Conservation (phyloP, 2,113 vertebrate genomes). For the Barbus barbus region DNA sequence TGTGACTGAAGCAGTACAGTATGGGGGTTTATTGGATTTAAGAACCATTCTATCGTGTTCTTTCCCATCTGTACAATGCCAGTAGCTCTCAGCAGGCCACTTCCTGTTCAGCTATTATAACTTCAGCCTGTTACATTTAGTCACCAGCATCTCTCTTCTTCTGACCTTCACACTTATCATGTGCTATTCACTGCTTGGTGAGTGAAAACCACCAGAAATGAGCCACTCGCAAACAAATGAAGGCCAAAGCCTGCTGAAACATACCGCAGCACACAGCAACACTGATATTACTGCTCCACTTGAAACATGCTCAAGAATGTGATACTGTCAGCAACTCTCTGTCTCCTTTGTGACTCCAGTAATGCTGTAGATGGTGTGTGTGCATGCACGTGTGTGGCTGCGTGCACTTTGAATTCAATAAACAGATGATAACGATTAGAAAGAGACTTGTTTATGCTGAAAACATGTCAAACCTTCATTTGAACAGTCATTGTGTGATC, state of each 20-base stretch:
- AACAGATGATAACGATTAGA: conserved; percentile 42
- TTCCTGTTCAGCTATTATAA: conserved; percentile 19
- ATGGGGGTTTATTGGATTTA: not conserved
- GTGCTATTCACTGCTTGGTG: conserved; percentile 6
- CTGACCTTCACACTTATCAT: conserved; percentile 30
- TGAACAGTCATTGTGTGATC: conserved; percentile 40
- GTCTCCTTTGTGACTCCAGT: conserved; percentile 47
- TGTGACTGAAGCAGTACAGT: not conserved
- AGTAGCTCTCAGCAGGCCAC: conserved; percentile 14
- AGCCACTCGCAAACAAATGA: conserved; percentile 31
- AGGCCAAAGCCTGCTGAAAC: conserved; percentile 27
- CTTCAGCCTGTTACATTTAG: not conserved
- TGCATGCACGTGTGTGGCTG: conserved; percentile 45
- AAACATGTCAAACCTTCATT: not conserved
- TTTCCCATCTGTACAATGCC: not conserved
- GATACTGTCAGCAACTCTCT: conserved; percentile 46
- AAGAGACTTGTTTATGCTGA: not conserved
- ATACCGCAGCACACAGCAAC: conserved; percentile 2
- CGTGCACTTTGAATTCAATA: conserved; percentile 49
- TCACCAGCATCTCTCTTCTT: conserved; percentile 9
- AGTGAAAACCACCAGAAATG: conserved; percentile 23
- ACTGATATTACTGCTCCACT: conserved; percentile 30
- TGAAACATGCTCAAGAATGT: conserved; percentile 40
- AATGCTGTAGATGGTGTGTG: conserved; percentile 45
- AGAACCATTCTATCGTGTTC: not conserved